Evolutionary conservation across 2,797 vertebrate genomes (phyloP).

Genomic region (Triplophysa yarkandensis): DNA sequence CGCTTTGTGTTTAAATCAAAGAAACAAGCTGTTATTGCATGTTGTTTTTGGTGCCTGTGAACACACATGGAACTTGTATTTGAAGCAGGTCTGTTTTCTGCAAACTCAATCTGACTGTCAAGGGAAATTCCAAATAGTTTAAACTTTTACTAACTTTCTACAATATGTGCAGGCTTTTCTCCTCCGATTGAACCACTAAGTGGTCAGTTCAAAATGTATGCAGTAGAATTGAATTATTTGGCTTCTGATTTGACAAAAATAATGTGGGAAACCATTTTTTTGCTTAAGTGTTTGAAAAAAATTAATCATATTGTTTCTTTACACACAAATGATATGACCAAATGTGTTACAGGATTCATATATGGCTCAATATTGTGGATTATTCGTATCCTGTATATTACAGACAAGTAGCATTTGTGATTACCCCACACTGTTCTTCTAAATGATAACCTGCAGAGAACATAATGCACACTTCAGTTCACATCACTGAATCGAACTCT

Average conservation of each 20-base stretch:
- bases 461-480: neutral
- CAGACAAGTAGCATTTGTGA: conserved; percentile 12
- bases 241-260: neutral
- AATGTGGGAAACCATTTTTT: too few species aligned
- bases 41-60: conserved; percentile 27
- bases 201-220: neutral
- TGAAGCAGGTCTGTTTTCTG: neutral
- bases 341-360: neutral
- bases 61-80: conserved; percentile 6
- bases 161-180: neutral
- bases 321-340: neutral
- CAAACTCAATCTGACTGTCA: neutral
- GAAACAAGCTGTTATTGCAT: conserved; percentile 33
- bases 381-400: neutral
- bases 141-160: neutral
- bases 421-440: conserved; percentile 1
- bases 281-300: neutral
- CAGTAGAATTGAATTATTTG: neutral
- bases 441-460: conserved; percentile 11
- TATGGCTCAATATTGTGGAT: neutral
- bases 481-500: neutral
- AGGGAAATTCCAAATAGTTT: neutral
- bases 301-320: neutral
- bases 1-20: conserved; percentile 32
- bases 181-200: neutral